These are phyloP conservation scores for Aphidius ervi DNA, from an alignment of 1,140 invertebrate genomes.

Conservation along the genomic window DNA sequence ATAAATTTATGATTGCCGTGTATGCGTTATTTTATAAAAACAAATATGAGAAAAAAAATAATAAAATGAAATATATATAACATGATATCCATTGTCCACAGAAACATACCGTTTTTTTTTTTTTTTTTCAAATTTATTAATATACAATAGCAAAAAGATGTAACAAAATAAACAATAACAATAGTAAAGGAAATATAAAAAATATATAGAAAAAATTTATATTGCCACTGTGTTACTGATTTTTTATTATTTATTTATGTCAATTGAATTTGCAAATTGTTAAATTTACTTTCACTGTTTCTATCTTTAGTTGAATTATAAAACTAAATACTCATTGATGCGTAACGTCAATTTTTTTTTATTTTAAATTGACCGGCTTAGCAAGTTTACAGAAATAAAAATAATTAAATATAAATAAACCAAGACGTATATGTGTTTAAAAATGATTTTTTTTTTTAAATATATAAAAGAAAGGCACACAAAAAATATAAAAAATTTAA, in stretches of 20 bases:
- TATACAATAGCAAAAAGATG: neutral
- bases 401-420: constrained; percentile 12
- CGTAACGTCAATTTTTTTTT: neutral
- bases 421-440: neutral
- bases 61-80: neutral
- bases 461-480: neutral
- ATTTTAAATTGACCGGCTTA: constrained; percentile 22
- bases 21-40: no score
- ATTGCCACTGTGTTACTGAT: neutral
- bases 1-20: no score
- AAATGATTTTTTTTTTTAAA: no score
- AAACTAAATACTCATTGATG: constrained; percentile 7
- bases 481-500: neutral
- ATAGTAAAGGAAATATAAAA: no score
- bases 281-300: constrained; percentile 9
- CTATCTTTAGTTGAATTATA: constrained; percentile 3
- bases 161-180: neutral
- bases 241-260: neutral
- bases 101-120: constrained; percentile 2
- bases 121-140: no score
- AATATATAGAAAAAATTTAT: no score
- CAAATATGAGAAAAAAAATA: constrained; percentile 8
- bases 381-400: constrained; percentile 10
- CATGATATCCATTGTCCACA: constrained; percentile 8
- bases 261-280: neutral